Percentiles rank a stretch among this genome's conserved stretches.
Evolutionary conservation across 2,888 invertebrate genomes (phyloP).

Genomic region (Myopa tessellatipennis): DNA sequence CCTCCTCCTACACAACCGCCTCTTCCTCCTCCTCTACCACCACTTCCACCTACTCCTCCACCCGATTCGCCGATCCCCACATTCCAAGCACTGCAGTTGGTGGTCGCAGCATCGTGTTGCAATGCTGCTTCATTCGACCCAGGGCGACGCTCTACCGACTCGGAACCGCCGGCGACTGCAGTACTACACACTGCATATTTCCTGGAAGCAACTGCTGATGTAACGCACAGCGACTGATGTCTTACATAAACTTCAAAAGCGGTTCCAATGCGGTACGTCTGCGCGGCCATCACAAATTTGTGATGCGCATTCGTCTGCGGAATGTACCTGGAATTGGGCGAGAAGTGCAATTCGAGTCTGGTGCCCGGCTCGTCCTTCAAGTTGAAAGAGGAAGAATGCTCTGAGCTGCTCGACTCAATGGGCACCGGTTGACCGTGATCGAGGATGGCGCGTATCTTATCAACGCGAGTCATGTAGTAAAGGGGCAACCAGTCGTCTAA

Average conservation of each 20-base stretch:
- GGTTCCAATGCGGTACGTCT: conserved; percentile 64
- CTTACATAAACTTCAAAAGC: conserved; percentile 67
- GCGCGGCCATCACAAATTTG: conserved; percentile 57
- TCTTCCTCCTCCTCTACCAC: conserved; percentile 28
- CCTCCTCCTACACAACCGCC: too few species aligned
- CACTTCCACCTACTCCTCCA: neutral
- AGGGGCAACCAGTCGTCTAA: conserved; percentile 64
- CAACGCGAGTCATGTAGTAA: conserved; percentile 67
- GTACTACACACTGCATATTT: conserved; percentile 43
- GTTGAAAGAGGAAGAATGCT: conserved; percentile 53
- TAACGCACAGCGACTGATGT: conserved; percentile 64
- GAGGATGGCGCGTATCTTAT: conserved; percentile 67
- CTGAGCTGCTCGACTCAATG: conserved; percentile 60
- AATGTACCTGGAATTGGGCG: conserved; percentile 62
- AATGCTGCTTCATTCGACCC: conserved; percentile 11
- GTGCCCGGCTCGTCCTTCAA: conserved; percentile 68
- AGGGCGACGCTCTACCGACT: conserved; percentile 16
- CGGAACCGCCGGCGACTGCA: conserved; percentile 30
- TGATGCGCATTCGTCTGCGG: conserved; percentile 62
- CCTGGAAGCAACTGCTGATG: conserved; percentile 44
- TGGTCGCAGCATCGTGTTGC: conserved; percentile 7
- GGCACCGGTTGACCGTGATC: conserved; percentile 68
- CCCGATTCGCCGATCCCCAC: neutral
- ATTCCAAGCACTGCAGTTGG: neutral
- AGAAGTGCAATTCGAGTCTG: conserved; percentile 63